A percentile compares a stretch with the other conserved stretches of the same genome.
Evolutionary conservation across 2,797 vertebrate species (phyloP).

Genomic region (Enteromius mattozi): DNA sequence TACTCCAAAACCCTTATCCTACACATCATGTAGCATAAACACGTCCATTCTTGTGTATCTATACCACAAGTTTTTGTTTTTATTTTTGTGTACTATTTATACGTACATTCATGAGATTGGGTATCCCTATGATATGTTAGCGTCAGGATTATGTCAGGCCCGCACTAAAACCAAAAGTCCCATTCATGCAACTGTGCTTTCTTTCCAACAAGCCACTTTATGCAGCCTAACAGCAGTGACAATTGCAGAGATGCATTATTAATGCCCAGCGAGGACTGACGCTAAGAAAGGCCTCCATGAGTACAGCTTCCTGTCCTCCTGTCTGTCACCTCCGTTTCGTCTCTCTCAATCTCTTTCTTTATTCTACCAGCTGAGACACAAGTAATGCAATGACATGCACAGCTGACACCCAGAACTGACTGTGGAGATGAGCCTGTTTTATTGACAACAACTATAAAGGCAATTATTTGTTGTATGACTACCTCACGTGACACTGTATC

Average conservation of each 20-base stretch:
- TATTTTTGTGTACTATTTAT: too few relatives aligned
- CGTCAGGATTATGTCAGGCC: neutral
- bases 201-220: constrained; percentile 63
- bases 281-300: constrained; percentile 1
- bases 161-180: neutral
- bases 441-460: neutral
- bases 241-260: constrained; percentile 65
- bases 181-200: constrained; percentile 29
- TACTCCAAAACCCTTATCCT: too few relatives aligned
- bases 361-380: constrained; percentile 2
- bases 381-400: constrained; percentile 27
- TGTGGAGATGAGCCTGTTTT: neutral
- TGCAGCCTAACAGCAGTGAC: constrained; percentile 52
- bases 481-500: neutral
- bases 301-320: neutral
- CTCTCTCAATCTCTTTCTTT: constrained; percentile 8
- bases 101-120: too few relatives aligned
- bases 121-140: neutral
- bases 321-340: neutral
- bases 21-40: too few relatives aligned
- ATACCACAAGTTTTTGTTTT: too few relatives aligned
- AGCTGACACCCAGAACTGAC: constrained; percentile 25
- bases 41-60: too few relatives aligned
- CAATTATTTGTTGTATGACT: neutral
- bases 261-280: constrained; percentile 33